Percentiles rank a stretch among this genome's conserved stretches.
phyloP scores from a whole-genome alignment of 2,797 vertebrate genomes.

The Steatocranus sp. region DNA sequence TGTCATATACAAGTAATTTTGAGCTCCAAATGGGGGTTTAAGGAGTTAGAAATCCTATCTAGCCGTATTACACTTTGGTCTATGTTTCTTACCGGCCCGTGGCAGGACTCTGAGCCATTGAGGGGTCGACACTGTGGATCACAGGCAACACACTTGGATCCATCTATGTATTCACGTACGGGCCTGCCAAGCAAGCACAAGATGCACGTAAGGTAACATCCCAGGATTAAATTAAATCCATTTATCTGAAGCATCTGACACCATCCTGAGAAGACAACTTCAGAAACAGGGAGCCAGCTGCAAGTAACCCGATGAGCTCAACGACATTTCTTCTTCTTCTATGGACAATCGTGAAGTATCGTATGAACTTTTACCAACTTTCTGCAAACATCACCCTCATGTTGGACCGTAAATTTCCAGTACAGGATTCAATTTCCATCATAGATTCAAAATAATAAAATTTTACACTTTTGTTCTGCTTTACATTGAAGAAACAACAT shows the following conservation, averaged over 20 bases:
- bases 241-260: slow-evolving; percentile 18
- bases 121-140: slow-evolving; percentile 87
- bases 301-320: slow-evolving; percentile 11
- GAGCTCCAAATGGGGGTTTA: neutral
- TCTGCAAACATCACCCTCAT: neutral
- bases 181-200: slow-evolving; percentile 67
- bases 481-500: neutral
- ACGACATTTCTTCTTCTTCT: neutral
- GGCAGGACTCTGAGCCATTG: slow-evolving; percentile 86
- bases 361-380: neutral
- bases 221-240: neutral
- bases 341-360: neutral
- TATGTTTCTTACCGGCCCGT: slow-evolving; percentile 79
- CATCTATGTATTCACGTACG: slow-evolving; percentile 79
- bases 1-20: neutral
- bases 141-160: slow-evolving; percentile 80
- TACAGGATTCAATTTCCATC: neutral
- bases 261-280: slow-evolving; percentile 4
- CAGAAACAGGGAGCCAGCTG: slow-evolving; percentile 2
- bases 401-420: neutral
- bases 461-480: neutral
- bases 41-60: neutral
- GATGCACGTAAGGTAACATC: neutral
- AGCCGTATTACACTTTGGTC: neutral
- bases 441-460: neutral